Evolutionary conservation across 2,113 vertebrate genomes (phyloP), one percentile per base, ranked within the genome.

Genomic region (Rhegmatorhina hoffmannsi): DNA sequence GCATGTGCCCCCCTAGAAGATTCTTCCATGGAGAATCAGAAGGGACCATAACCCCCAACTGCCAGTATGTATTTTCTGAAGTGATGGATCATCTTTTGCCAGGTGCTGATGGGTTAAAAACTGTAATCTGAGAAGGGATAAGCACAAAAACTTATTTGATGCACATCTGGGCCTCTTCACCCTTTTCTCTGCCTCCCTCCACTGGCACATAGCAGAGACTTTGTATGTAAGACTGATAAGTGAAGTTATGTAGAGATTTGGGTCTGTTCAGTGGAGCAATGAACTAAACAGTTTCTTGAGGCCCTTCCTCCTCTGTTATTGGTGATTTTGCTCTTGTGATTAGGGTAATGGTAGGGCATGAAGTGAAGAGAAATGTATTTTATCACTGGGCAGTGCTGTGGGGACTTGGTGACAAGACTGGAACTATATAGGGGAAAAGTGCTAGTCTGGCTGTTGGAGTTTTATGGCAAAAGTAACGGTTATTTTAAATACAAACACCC

Each of bases 1-100:
- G 56, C 28, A 16, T 0, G 0, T 64, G 14, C 33, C 2, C 12
- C 28, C 4, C 10, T 20, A 10, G 52, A 36, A 78, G 29, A 17
- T 58, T 62, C 31, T 31, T 84, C 34, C 11, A 2, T 55, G 52
- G 33, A 53, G 38, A 64, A 40, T 34, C 33, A 40, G 78, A 78
- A 73, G 16, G 15, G 29, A 36, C 23, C 4, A 5, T 69, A 66
- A 74, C 20, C 28, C 91, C 36, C 59, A 77, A n/a, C 58, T 90
- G 25, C 46, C 68, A 70, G 29, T 43, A 29, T 29, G 26, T 46
- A 5, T 90, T 80, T 86, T 86, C 43, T 88, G 34, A 66, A 80
- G n/a, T 5, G 13, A 60, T 55, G 38, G 9, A 60, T 56, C 46
- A 28, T 64, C 56, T 88, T 66, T 66, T 87, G 17, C 34, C 19